phyloP scores from a whole-genome alignment of 1,140 invertebrate genomes.

The Adoxophyes honmai region DNA sequence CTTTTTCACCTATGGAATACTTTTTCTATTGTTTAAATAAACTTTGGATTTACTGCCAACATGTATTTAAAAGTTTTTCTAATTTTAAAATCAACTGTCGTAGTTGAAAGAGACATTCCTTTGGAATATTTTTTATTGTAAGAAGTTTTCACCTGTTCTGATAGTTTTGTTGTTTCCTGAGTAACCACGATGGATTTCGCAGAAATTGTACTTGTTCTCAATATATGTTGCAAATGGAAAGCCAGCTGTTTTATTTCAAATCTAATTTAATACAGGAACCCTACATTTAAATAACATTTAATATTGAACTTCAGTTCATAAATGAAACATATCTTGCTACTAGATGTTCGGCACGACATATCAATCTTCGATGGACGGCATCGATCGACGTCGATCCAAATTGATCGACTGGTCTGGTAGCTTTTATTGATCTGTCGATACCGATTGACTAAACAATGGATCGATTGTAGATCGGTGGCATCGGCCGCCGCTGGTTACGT shows the following conservation, averaged over 20 bases:
- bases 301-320: too few species aligned
- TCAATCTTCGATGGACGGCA: too few species aligned
- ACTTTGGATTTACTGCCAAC: conserved; percentile 21
- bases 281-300: too few species aligned
- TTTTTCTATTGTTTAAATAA: not conserved
- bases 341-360: too few species aligned
- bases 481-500: too few species aligned
- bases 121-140: conserved; percentile 18
- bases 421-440: too few species aligned
- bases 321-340: too few species aligned
- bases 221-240: conserved; percentile 29
- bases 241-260: not conserved
- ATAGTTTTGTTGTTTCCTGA: conserved; percentile 17
- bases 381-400: too few species aligned
- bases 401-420: too few species aligned
- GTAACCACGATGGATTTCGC: conserved; percentile 24
- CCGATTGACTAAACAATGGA: too few species aligned
- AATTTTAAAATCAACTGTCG: not conserved
- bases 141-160: conserved; percentile 14
- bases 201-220: conserved; percentile 13
- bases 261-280: too few species aligned
- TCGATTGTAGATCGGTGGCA: too few species aligned
- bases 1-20: not conserved
- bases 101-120: conserved; percentile 18
- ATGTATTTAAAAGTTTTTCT: conserved; percentile 21